Percentiles rank a stretch among this genome's conserved stretches.
phyloP scores from a whole-genome alignment of 2,113 vertebrate species.

The Sander vitreus region DNA sequence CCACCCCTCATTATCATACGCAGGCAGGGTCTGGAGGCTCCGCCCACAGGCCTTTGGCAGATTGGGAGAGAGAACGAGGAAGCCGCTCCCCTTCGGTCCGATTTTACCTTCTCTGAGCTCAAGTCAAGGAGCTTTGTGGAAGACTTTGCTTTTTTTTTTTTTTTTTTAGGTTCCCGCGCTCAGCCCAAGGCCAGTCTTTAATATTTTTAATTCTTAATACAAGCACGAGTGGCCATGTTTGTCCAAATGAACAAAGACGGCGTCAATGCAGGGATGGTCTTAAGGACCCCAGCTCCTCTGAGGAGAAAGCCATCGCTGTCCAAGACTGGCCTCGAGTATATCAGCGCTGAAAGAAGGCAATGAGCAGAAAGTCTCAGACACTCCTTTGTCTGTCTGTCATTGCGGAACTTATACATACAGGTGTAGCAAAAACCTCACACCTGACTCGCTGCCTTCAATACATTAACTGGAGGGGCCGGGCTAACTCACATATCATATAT shows the following conservation, averaged over 20 bases:
- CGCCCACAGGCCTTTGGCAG: conserved; percentile 79
- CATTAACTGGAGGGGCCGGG: conserved; percentile 82
- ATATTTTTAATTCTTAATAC: not conserved
- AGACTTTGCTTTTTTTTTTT: conserved; percentile 41
- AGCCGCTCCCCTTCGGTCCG: conserved; percentile 67
- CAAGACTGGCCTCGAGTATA: not conserved
- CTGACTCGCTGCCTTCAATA: conserved; percentile 59
- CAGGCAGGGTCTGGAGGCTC: conserved; percentile 76
- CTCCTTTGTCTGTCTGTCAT: conserved; percentile 60
- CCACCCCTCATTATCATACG: conserved; percentile 74
- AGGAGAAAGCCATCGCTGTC: conserved; percentile 11
- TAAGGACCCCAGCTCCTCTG: conserved; percentile 31
- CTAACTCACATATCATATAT: conserved; percentile 90
- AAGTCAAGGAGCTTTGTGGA: conserved; percentile 59
- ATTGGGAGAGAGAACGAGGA: conserved; percentile 77
- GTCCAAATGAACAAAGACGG: conserved; percentile 1
- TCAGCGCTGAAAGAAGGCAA: conserved; percentile 24
- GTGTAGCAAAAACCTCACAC: conserved; percentile 47
- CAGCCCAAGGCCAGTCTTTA: conserved; percentile 6
- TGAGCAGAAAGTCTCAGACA: conserved; percentile 61
- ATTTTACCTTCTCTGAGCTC: conserved; percentile 64
- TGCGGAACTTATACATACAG: conserved; percentile 41
- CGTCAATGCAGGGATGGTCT: conserved; percentile 1
- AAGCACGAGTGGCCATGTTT: conserved; percentile 12
- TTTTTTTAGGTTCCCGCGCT: conserved; percentile 25